phyloP scores from a whole-genome alignment of 2,113 vertebrate species.

The Catharus fuscescens region DNA sequence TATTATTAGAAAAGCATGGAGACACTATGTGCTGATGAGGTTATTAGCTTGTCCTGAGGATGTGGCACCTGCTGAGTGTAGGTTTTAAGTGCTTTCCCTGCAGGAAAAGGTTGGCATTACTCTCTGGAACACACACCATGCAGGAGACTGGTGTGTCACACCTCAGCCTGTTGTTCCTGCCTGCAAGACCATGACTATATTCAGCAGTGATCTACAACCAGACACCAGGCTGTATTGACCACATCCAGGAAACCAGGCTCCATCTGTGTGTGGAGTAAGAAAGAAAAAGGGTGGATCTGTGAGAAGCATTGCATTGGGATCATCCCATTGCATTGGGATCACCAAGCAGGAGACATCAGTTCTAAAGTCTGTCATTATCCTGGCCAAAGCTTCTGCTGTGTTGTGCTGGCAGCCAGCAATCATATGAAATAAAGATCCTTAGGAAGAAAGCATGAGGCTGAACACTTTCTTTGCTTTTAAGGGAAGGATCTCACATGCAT shows the following conservation, averaged over 20 bases:
- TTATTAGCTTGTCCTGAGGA: background rate
- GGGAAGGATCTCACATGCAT: background rate
- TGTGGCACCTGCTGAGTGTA: background rate
- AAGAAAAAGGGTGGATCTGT: background rate
- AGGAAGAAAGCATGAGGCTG: background rate
- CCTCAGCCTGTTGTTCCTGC: background rate
- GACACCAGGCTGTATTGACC: background rate
- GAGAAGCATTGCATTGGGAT: background rate
- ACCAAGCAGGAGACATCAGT: background rate
- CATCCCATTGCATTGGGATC: background rate
- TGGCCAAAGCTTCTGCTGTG: background rate
- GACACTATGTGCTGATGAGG: background rate
- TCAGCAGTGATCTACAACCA: background rate
- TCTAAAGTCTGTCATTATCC: background rate
- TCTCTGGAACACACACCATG: fast-evolving
- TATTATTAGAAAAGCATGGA: background rate
- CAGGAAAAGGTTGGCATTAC: background rate
- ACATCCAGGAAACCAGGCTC: background rate
- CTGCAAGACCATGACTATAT: background rate
- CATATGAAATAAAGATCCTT: background rate
- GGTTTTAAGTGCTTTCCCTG: slow-evolving; percentile 3
- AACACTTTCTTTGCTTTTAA: background rate
- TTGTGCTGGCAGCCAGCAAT: background rate
- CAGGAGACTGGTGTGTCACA: background rate
- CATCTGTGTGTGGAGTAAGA: background rate